Conservation (phyloP, 2,888 invertebrate species). For the Euplexia lucipara region DNA sequence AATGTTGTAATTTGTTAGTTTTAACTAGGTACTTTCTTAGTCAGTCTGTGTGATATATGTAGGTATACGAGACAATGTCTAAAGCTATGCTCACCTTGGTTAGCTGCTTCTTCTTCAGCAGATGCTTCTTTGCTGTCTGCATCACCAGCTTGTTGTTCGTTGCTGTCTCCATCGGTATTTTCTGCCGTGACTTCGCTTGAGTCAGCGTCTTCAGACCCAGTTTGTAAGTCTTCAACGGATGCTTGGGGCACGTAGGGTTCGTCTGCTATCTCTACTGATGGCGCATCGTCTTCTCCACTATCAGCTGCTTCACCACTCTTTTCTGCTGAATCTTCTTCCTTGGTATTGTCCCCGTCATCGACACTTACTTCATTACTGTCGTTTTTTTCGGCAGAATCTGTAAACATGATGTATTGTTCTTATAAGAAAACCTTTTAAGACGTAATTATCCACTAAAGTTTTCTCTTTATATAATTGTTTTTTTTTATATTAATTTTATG, state of each 20-base stretch:
- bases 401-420: conserved; percentile 53
- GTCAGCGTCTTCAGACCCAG: conserved; percentile 77
- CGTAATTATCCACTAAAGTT: not conserved
- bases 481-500: too few species aligned
- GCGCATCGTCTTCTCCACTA: conserved; percentile 79
- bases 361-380: conserved; percentile 89
- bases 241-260: conserved; percentile 87
- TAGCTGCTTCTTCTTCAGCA: conserved; percentile 87
- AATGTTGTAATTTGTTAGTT: too few species aligned
- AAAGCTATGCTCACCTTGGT: conserved; percentile 77
- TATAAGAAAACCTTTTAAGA: conserved; percentile 12
- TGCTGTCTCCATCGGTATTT: conserved; percentile 79
- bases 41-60: not conserved
- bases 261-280: conserved; percentile 87
- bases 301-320: conserved; percentile 77
- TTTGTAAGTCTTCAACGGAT: conserved; percentile 86
- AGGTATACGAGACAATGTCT: not conserved
- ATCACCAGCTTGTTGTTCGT: conserved; percentile 71
- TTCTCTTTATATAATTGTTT: not conserved
- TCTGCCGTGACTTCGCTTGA: conserved; percentile 78
- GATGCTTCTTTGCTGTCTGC: conserved; percentile 83
- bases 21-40: too few species aligned
- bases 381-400: conserved; percentile 88
- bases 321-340: conserved; percentile 84
- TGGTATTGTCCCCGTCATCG: conserved; percentile 81